phyloP scores from a whole-genome alignment of 1,140 invertebrate species.

The Propsilocerus akamusi region DNA sequence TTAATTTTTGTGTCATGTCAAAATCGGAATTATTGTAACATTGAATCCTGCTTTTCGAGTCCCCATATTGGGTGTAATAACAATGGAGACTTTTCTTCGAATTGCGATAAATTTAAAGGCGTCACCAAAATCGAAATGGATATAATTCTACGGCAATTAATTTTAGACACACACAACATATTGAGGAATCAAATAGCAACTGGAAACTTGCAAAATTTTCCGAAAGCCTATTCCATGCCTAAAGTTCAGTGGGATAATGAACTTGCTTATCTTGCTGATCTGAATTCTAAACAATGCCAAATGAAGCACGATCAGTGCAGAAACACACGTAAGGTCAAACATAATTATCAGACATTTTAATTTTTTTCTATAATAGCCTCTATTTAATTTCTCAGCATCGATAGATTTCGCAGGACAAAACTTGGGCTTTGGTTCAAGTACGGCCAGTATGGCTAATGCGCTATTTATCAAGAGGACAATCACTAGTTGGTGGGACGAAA shows the following conservation, averaged over 20 bases:
- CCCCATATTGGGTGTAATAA: not conserved
- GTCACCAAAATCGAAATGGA: no score
- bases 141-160: conserved; percentile 6
- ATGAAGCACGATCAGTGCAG: conserved; percentile 19
- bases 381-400: no score
- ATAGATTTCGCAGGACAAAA: conserved; percentile 9
- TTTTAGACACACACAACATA: conserved; percentile 20
- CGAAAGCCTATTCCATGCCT: conserved; percentile 16
- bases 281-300: conserved; percentile 16
- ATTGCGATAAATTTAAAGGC: not conserved
- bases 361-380: no score
- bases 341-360: no score
- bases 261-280: conserved; percentile 4
- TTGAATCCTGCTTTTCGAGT: no score
- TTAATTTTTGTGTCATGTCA: no score
- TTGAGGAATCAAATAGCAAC: conserved; percentile 15
- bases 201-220: conserved; percentile 14
- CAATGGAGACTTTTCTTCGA: not conserved
- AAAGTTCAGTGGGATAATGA: conserved; percentile 7
- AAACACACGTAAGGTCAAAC: conserved; percentile 16
- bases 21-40: no score
- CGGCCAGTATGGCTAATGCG: no score
- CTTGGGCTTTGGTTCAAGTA: no score
- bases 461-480: no score
- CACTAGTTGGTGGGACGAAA: no score